phyloP scores from a whole-genome alignment of 2,113 vertebrate species.

The Holacanthus passer region DNA sequence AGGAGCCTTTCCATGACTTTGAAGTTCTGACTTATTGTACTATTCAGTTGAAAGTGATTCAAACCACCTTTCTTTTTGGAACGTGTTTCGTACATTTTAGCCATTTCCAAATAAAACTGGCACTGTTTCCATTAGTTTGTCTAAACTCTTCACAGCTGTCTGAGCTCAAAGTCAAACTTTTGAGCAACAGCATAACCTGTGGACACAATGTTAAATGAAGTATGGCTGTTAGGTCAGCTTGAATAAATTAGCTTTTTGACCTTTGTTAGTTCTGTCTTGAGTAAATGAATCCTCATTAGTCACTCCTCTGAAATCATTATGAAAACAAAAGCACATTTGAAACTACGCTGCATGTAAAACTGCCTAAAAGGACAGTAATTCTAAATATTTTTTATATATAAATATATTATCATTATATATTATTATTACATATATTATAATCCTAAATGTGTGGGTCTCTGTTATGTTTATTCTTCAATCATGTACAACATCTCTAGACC shows the following conservation, averaged over 20 bases:
- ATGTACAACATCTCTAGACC: not conserved
- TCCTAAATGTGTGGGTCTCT: not conserved
- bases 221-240: not conserved
- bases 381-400: not conserved
- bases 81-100: slow-evolving; percentile 3
- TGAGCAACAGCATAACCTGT: not conserved
- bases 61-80: slow-evolving; percentile 22
- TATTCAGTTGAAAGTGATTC: not conserved
- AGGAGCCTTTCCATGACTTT: not conserved
- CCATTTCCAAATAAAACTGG: slow-evolving; percentile 13
- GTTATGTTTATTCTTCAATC: not conserved
- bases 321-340: slow-evolving; percentile 6
- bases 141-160: slow-evolving; percentile 10
- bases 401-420: no score
- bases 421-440: no score
- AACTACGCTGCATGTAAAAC: not conserved
- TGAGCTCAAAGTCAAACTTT: slow-evolving; percentile 23
- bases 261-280: not conserved
- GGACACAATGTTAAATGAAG: not conserved
- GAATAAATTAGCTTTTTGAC: slow-evolving; percentile 6
- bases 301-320: not conserved
- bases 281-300: not conserved
- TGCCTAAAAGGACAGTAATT: not conserved
- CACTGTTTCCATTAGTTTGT: not conserved
- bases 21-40: not conserved